Conservation (phyloP, 2,113 vertebrate genomes). For the Spilogale gracilis region DNA sequence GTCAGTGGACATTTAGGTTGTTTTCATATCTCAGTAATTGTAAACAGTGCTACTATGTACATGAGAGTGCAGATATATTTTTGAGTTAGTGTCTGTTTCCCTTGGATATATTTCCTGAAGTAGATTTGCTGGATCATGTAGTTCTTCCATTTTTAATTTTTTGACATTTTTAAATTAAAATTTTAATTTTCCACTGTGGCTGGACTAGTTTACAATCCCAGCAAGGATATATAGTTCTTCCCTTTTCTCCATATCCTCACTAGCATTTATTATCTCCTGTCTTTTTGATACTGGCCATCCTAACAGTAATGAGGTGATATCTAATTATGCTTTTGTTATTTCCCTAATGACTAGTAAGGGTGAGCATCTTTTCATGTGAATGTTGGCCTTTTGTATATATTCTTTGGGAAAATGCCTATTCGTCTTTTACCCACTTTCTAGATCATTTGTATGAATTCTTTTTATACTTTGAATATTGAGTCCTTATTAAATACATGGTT, state of each 20-base stretch:
- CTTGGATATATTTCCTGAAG: not conserved
- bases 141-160: not conserved
- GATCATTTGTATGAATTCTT: not conserved
- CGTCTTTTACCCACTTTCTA: not conserved
- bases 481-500: not conserved
- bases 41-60: not conserved
- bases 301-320: not conserved
- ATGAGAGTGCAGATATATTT: not conserved
- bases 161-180: not conserved
- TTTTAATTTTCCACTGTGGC: not conserved
- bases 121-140: not conserved
- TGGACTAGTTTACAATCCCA: not conserved
- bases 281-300: not conserved
- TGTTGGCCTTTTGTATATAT: not conserved
- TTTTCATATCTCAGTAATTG: not conserved
- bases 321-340: not conserved
- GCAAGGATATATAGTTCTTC: not conserved
- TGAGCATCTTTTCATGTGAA: not conserved
- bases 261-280: not conserved
- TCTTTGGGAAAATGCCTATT: not conserved
- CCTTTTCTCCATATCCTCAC: not conserved
- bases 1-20: not conserved
- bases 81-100: not conserved
- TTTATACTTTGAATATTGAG: not conserved
- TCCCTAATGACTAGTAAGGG: not conserved